These are phyloP conservation scores for Parasteatoda tepidariorum DNA, from an alignment of 1,140 invertebrate genomes.

Conservation along the genomic window DNA sequence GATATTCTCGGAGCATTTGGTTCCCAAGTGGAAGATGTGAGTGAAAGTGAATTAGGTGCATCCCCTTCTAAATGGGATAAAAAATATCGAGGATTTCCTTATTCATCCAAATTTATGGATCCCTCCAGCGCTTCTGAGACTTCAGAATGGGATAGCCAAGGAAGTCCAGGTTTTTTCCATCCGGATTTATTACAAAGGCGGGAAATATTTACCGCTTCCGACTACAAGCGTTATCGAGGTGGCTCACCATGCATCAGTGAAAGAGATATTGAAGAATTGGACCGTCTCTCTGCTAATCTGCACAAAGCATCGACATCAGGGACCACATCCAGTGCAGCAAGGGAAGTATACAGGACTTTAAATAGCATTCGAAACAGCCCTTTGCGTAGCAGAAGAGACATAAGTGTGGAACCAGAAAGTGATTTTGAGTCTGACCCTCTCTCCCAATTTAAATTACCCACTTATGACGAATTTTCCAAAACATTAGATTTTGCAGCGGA, in stretches of 20 bases:
- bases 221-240: conserved; percentile 83
- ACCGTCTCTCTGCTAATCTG: conserved; percentile 47
- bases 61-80: background rate
- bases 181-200: conserved; percentile 64
- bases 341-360: conserved; percentile 34
- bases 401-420: background rate
- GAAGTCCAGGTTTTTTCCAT: conserved; percentile 38
- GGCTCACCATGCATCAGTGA: conserved; percentile 76
- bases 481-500: background rate
- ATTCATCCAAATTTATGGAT: conserved; percentile 19
- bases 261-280: conserved; percentile 81
- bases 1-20: conserved; percentile 14
- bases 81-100: conserved; percentile 5
- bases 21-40: background rate
- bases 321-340: background rate
- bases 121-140: conserved; percentile 21
- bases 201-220: conserved; percentile 80
- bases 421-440: background rate
- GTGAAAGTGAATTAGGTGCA: background rate
- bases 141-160: conserved; percentile 45
- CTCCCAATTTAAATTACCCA: conserved; percentile 1
- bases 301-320: conserved; percentile 10
- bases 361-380: conserved; percentile 38
- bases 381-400: conserved; percentile 11
- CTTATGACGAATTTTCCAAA: conserved; percentile 41